Base-by-base conservation (phyloP, 2,113 vertebrate genomes). In the Heterotis niloticus region DNA sequence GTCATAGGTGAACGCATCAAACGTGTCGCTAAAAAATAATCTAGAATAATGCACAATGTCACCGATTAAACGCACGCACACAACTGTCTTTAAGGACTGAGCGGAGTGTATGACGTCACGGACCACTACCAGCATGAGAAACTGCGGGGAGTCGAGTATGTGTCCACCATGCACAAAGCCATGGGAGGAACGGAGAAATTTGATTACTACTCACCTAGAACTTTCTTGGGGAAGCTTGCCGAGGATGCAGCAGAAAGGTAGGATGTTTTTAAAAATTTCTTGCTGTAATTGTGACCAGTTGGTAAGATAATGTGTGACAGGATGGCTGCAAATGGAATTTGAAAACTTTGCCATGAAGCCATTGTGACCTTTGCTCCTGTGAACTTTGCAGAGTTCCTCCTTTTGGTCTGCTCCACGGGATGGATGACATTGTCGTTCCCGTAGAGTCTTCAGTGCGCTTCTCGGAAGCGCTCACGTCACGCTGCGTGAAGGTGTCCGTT, bases 131-230 rank as follows among this genome's bases (percentile, higher is more conserved):
- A 90, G 26, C 87, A 92, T 1, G 91, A 93, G 81, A 84, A 86
- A 83, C 87, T 28, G 78, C 78, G 90, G 79, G 92, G 67, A 0
- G 80, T 93, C 0, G 92, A 93, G 44, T 91, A 86, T 17, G 78
- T 93, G 67, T 93, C 92, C 56, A 81, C 91, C 29, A 92, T 92
- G 91, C 90, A 91, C 83, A 93, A 88, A 85, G 91, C 91, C 18
- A 93, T 92, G 89, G 88, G 88, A 2, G 91, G 90, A 29, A 64
- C 85, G 56, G 81, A 91, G 65, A 91, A 92, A 82, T 91, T 93
- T 75, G 80, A 85, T 0, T 86, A 84, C 80, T 92, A 93, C 16
- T 93, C 91, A 10, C 91, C 92, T 13, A 83, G 85, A 62, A 83
- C 87, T 76, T 14, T 78, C 28, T 24, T 93, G 1, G 78, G 81